Base-by-base conservation (phyloP, 2,888 invertebrate genomes). In the Andrena haemorrhoa region DNA sequence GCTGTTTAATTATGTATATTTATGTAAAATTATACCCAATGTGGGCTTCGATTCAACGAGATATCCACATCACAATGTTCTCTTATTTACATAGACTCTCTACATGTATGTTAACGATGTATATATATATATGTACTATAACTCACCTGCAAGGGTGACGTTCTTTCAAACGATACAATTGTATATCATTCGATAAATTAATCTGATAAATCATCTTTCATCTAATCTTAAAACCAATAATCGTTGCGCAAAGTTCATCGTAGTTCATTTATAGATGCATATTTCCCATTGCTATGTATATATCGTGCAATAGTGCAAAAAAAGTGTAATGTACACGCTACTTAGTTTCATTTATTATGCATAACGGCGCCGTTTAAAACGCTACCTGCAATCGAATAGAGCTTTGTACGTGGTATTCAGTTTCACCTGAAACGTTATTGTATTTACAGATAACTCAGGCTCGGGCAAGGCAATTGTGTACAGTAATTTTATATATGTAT, bases 21-120 rank as follows among this genome's bases (percentile, higher is more conserved):
- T 58, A 63, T 83, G 82, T 85, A 85, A 85, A 85, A 85, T 79
- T 82, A 79, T 70, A 74, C 83, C 78, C 85, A 80, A 85, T 83
- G 80, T 78, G 83, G 83, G 78, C 56, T 75, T 75, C 75, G 70
- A 79, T 64, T 60, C 69, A 76, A 51, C 61, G 61, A 82, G 66
- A 80, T 77, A 68, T 77, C 76, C 65, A 73, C 79, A 73, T 85
- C 70, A 56, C 41, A 76, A 73, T 74, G 10, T 69, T 69, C 60
- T 60, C 26, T 72, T 85, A 80, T 86, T 73, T 85, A 85, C 80
- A 86, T 75, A 68, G 35, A 85, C 49, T 60, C 63, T 76, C 78
- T 78, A 80, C 75, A 75, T 60, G 58, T 75, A 61, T 35, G 58
- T 69, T 69, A 75, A 75, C 75, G 53, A 73, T 47, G 12, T 71